phyloP scores from a whole-genome alignment of 2,797 vertebrate genomes.

The Scleropages formosus region DNA sequence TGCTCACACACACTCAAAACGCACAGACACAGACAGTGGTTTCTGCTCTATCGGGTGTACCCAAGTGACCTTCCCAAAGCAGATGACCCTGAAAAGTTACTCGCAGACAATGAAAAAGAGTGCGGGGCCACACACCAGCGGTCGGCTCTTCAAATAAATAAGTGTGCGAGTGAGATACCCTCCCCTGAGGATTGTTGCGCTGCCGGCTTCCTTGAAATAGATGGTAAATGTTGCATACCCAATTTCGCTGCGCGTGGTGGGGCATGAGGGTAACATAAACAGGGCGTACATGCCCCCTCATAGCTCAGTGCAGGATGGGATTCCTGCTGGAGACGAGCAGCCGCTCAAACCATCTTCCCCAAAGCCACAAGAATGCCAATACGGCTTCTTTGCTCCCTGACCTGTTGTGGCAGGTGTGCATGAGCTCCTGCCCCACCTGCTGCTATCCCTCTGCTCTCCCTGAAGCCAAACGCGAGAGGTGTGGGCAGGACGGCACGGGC shows the following conservation, averaged over 20 bases:
- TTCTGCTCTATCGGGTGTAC: neutral
- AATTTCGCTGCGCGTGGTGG: conserved; percentile 69
- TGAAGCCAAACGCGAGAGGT: neutral
- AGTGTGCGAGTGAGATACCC: conserved; percentile 56
- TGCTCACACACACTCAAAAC: neutral
- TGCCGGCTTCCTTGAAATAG: conserved; percentile 74
- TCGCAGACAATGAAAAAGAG: conserved; percentile 49
- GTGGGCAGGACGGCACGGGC: no score
- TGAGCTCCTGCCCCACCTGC: conserved; percentile 20
- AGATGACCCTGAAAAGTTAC: conserved; percentile 58
- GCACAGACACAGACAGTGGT: neutral
- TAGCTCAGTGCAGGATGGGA: conserved; percentile 69
- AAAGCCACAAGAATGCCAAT: conserved; percentile 70
- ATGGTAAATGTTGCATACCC: conserved; percentile 72
- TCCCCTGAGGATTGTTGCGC: conserved; percentile 60
- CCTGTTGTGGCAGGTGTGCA: conserved; percentile 71
- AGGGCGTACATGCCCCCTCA: conserved; percentile 65
- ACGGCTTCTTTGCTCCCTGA: conserved; percentile 54
- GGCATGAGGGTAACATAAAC: conserved; percentile 74
- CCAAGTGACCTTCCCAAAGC: conserved; percentile 46
- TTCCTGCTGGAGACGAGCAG: conserved; percentile 68
- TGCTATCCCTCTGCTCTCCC: neutral
- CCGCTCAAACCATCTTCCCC: conserved; percentile 74
- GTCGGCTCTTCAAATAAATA: conserved; percentile 66
- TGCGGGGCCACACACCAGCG: conserved; percentile 47